These are phyloP conservation scores for Thalpophila matura DNA, from an alignment of 2,888 invertebrate genomes.

Conservation along the genomic window DNA sequence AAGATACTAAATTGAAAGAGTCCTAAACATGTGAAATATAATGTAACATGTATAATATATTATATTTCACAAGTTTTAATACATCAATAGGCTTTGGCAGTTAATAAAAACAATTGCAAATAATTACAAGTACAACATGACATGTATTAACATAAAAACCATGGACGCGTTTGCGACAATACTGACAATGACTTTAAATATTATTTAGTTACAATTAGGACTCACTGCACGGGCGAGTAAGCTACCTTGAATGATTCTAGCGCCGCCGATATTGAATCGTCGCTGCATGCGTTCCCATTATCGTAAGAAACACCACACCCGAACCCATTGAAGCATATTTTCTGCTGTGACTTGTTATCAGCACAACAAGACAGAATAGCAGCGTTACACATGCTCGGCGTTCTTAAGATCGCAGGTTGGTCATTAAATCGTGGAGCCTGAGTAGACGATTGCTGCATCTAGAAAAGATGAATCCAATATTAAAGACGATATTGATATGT, in stretches of 20 bases:
- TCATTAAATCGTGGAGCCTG: constrained; percentile 54
- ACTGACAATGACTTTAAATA: constrained; percentile 65
- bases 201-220: constrained; percentile 20
- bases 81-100: constrained; percentile 26
- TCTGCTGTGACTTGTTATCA: constrained; percentile 55
- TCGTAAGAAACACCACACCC: constrained; percentile 69
- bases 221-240: constrained; percentile 72
- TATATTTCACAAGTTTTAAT: constrained; percentile 17
- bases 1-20: too few relatives aligned
- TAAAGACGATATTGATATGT: constrained; percentile 41
- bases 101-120: constrained; percentile 31
- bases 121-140: constrained; percentile 46
- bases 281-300: constrained; percentile 69
- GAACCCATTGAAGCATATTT: constrained; percentile 73
- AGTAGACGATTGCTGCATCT: constrained; percentile 58
- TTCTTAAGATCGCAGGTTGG: constrained; percentile 6
- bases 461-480: constrained; percentile 53
- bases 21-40: too few relatives aligned
- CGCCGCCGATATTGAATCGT: constrained; percentile 67
- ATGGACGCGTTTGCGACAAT: constrained; percentile 59
- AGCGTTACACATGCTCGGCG: constrained; percentile 74
- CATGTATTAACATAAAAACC: constrained; percentile 43
- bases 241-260: constrained; percentile 71
- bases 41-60: too few relatives aligned
- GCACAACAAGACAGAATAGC: constrained; percentile 80